Conservation (phyloP, 2,888 invertebrate species). For the Punctoribates punctum region DNA sequence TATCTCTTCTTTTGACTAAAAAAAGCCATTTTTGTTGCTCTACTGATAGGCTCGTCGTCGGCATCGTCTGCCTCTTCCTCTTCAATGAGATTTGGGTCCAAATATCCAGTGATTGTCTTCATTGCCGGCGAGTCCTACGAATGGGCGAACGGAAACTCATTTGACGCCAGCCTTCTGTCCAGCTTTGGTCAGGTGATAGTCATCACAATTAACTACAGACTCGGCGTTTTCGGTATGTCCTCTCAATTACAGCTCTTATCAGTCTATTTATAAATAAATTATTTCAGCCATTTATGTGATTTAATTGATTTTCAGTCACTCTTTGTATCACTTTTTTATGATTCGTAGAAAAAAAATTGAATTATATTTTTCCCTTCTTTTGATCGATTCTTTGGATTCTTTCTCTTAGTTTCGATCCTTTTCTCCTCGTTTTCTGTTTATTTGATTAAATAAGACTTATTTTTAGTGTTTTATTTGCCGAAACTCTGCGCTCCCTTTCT, state of each 20-base stretch:
- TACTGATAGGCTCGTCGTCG: not conserved
- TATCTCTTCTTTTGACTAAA: not conserved
- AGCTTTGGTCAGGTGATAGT: conserved; percentile 72
- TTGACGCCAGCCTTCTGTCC: conserved; percentile 90
- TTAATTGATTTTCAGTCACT: not conserved
- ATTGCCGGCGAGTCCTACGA: conserved; percentile 94
- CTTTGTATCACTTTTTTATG: not conserved
- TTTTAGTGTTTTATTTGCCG: too few species aligned
- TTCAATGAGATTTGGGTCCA: conserved; percentile 18
- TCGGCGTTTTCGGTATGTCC: conserved; percentile 69
- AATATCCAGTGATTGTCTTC: conserved; percentile 74
- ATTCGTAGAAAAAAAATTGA: not conserved
- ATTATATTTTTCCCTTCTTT: not conserved
- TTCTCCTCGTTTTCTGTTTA: too few species aligned
- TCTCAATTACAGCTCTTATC: not conserved
- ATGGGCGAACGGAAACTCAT: conserved; percentile 94
- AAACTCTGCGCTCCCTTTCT: too few species aligned
- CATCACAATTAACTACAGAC: conserved; percentile 91
- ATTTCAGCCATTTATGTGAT: not conserved
- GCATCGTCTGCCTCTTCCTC: conserved; percentile 2
- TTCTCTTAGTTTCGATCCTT: too few species aligned
- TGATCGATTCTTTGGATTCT: too few species aligned
- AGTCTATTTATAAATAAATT: not conserved
- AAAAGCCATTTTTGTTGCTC: not conserved
- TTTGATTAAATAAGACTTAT: too few species aligned